Base-by-base conservation (phyloP, 35 echinoderm and acorn worm species). In the Acanthaster planci region DNA sequence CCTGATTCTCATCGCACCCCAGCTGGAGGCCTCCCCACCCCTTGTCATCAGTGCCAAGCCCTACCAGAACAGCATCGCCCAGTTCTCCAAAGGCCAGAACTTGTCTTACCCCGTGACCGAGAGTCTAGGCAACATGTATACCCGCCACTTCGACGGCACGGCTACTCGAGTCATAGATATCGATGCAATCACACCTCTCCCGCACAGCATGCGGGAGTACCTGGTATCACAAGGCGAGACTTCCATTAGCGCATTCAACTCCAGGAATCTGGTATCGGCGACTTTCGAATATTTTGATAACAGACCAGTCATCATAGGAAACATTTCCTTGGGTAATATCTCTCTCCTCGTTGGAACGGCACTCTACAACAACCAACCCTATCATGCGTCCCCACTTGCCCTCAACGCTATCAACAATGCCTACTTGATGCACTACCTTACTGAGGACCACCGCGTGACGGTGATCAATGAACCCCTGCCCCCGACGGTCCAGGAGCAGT, bases 301-400 rank as follows among this genome's bases (percentile, higher is more conserved):
- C 54, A 52, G 37, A 2, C 17, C 37, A 16, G 17, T 31, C 18
- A 19, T 64, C 42, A 51, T 89, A 6, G 51, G 32, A 8, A 72
- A 72, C 64, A 72, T 72, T 14, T 26, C 64, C 9, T 36, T 72
- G 23, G 64, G 64, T 14, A 72, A 72, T 72, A 14, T 72, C 23
- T 72, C 64, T 8, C 64, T 72, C 26, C 23, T 72, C 38, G 52
- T 59, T 32, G 86, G 52, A 18, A 92, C 54, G 37, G 89, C 85
- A 0, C 89, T 83, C 50, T 97, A 91, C 64, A 97, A 97, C 77
- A 92, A 92, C 77, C 89, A 97, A 82, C 93, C 93, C 3, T 92
- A 81, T 59, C 93, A 97, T 42, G 75, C 68, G 19, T 67, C 89
- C 17, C 85, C 93, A 4, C 76, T 91, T 0, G 39, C 93, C 6